Evolutionary conservation across 2,113 vertebrate genomes (phyloP).

Genomic region (Platycercus adscitus): DNA sequence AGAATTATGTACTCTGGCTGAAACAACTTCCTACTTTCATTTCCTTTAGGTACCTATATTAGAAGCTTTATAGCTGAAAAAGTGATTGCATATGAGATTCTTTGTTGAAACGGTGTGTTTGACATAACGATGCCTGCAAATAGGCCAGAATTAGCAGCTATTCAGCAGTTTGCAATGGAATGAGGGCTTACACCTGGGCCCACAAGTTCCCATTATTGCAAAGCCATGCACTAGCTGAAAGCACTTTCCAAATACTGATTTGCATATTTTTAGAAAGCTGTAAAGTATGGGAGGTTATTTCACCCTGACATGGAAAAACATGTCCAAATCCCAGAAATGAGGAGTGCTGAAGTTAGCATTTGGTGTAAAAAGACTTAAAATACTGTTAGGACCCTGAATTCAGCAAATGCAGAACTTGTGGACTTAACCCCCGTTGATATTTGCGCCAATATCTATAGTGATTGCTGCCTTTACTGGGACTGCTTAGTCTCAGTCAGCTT

Average conservation of each 20-base stretch:
- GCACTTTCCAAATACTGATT: background rate
- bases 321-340: background rate
- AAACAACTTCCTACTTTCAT: background rate
- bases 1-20: background rate
- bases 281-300: background rate
- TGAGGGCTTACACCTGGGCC: background rate
- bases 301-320: background rate
- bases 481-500: background rate
- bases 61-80: background rate
- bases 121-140: background rate
- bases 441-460: background rate
- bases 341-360: background rate
- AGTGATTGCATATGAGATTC: background rate
- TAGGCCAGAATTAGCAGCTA: background rate
- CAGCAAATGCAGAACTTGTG: background rate
- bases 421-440: background rate
- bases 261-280: background rate
- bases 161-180: background rate
- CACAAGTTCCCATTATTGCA: background rate
- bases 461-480: accelerated
- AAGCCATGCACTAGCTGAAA: background rate
- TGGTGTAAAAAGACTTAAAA: background rate
- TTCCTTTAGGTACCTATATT: background rate
- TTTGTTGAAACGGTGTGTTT: background rate
- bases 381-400: background rate